phyloP scores from a whole-genome alignment of 2,113 vertebrate genomes.

The Xenopus borealis region DNA sequence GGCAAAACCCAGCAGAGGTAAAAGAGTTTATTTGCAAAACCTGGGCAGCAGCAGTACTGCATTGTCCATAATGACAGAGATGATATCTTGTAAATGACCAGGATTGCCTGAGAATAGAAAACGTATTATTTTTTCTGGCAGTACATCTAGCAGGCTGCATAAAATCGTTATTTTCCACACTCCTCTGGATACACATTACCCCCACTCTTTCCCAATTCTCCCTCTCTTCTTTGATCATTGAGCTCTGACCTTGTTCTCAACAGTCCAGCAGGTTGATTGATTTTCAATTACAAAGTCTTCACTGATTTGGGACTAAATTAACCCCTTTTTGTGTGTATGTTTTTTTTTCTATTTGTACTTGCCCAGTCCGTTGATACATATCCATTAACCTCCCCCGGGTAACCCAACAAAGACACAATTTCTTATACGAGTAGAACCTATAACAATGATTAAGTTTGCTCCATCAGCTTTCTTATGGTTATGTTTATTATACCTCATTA shows the following conservation, averaged over 20 bases:
- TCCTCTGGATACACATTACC: conserved; percentile 40
- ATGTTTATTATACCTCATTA: background rate
- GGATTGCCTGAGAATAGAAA: conserved; percentile 13
- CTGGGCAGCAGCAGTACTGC: no score
- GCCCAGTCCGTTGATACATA: conserved; percentile 26
- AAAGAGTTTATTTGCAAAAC: no score
- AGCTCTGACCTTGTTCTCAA: conserved; percentile 50
- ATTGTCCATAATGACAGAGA: no score
- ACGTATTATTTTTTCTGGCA: conserved; percentile 12
- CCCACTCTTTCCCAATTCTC: conserved; percentile 37
- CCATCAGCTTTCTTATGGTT: background rate
- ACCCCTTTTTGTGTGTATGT: conserved; percentile 12
- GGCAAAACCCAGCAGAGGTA: no score
- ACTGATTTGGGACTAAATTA: conserved; percentile 41
- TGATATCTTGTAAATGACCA: conserved; percentile 4
- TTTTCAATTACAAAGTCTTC: conserved; percentile 49
- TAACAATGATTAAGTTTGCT: background rate
- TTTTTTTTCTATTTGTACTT: conserved; percentile 15
- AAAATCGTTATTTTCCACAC: conserved; percentile 32
- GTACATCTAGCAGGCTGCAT: conserved; percentile 10
- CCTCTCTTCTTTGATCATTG: conserved; percentile 50
- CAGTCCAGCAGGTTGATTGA: conserved; percentile 52
- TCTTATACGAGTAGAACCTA: conserved; percentile 1
- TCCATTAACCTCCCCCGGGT: conserved; percentile 10
- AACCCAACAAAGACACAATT: background rate